Conservation (phyloP, 2,888 invertebrate species). For the Pterostichus madidus region DNA sequence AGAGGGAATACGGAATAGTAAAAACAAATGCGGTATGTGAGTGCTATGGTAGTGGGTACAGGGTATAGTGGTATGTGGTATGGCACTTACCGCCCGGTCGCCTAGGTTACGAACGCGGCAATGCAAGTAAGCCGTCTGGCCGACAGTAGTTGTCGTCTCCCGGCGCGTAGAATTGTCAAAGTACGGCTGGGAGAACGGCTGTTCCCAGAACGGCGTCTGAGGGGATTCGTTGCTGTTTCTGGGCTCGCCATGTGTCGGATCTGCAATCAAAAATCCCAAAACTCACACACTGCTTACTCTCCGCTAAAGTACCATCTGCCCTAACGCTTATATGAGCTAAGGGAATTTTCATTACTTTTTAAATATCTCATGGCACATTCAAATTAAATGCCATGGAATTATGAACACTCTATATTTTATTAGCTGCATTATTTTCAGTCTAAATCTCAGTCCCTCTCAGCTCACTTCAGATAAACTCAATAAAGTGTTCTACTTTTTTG, state of each 20-base stretch:
- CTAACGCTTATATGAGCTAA: too few species aligned
- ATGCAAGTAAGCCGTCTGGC: constrained; percentile 91
- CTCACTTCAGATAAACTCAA: too few species aligned
- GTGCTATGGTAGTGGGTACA: neutral
- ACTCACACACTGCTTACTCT: too few species aligned
- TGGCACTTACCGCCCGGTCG: constrained; percentile 89
- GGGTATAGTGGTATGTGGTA: constrained; percentile 8
- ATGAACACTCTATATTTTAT: too few species aligned
- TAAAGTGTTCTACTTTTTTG: too few species aligned
- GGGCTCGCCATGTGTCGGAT: constrained; percentile 58
- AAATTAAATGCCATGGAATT: too few species aligned
- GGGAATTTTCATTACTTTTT: neutral
- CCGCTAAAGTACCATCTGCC: too few species aligned
- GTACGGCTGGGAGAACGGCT: constrained; percentile 91
- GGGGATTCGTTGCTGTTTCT: constrained; percentile 65
- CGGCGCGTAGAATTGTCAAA: constrained; percentile 92
- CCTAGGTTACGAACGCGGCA: constrained; percentile 92
- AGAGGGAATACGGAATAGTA: constrained; percentile 8
- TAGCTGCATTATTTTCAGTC: too few species aligned
- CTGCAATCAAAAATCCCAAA: constrained; percentile 34
- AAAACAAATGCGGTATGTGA: constrained; percentile 19
- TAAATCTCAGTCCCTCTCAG: too few species aligned
- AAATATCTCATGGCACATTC: neutral
- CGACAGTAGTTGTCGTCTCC: constrained; percentile 92
- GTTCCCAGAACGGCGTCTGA: constrained; percentile 76